Evolutionary conservation across 2,797 vertebrate genomes (phyloP), one percentile per base, ranked within the genome.

Genomic region (Semotilus atromaculatus): DNA sequence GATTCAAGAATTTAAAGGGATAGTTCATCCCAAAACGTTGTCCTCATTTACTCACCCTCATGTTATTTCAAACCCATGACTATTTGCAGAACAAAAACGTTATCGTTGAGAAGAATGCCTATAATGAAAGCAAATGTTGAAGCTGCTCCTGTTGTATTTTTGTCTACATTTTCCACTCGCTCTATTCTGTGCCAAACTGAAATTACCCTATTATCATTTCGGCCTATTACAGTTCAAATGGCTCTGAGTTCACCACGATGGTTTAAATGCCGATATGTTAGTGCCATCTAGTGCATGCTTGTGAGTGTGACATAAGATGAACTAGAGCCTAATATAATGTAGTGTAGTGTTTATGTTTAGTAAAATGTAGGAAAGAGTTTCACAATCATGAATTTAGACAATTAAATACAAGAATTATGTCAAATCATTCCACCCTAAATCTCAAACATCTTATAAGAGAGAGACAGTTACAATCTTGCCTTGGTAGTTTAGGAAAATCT

Each of bases 201-300:
- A 36, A 29, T 18, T n/a, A 16, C 6, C 19, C 18, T 0, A 9
- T 70, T 48, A 45, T 14, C 2, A 40, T 13, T 0, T 45, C 4
- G 43, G 10, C 43, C 13, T 45, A 40, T 40, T 40, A 16, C 43
- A 45, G 23, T 78, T 38, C 7, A 58, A 76, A 75, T 14, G 48
- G 1, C 19, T 40, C 34, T 29, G 74, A 21, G 31, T 60, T 77
- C 7, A 40, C 53, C 18, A 3, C 1, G 36, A 26, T 40, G 5
- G 26, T 45, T 34, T 43, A 13, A 66, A 66, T 18, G 11, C 5
- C 4, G 31, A 81, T 11, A 71, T 58, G 18, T 5, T 45, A 84
- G 36, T 45, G 82, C 51, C 82, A 84, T 78, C 82, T 79, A 72
- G 75, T 85, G 75, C 14, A 36, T 43, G 13, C 11, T n/a, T 31